Evolutionary conservation across 2,113 vertebrate genomes (phyloP).

Genomic region (Rhagologus leucostigma): DNA sequence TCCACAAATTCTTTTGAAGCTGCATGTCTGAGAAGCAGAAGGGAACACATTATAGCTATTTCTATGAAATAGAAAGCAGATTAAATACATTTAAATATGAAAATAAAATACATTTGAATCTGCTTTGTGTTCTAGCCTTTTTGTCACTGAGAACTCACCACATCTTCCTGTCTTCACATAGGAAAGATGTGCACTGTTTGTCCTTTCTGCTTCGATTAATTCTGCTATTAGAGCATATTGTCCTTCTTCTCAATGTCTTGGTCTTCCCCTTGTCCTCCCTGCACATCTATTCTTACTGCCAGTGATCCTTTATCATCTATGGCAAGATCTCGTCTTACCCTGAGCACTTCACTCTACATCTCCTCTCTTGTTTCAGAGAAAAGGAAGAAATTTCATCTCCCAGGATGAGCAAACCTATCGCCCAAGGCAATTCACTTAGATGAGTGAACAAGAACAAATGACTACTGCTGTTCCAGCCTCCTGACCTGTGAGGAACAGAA

Average conservation of each 20-base stretch:
- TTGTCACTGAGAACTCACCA: not conserved
- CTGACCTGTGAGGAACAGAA: not conserved
- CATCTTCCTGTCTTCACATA: not conserved
- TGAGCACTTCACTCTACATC: not conserved
- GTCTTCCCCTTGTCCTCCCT: not conserved
- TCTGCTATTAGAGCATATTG: not conserved
- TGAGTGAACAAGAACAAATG: not conserved
- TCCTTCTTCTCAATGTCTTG: not conserved
- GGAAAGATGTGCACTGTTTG: not conserved
- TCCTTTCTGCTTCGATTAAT: not conserved
- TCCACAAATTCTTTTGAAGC: not conserved
- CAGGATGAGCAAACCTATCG: not conserved
- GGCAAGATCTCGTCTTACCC: not conserved
- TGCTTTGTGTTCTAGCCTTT: not conserved
- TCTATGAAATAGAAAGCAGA: not conserved
- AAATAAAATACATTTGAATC: not conserved
- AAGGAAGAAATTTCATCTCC: not conserved
- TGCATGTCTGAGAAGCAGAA: not conserved
- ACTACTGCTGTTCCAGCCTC: not conserved
- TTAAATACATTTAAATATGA: not conserved
- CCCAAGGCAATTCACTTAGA: not conserved
- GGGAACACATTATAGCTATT: not conserved
- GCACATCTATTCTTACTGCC: not conserved
- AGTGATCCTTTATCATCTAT: not conserved
- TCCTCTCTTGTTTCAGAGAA: not conserved